A percentile compares a stretch with the other conserved stretches of the same genome.
phyloP scores from a whole-genome alignment of 2,113 vertebrate genomes.

The Anarrhichthys ocellatus region DNA sequence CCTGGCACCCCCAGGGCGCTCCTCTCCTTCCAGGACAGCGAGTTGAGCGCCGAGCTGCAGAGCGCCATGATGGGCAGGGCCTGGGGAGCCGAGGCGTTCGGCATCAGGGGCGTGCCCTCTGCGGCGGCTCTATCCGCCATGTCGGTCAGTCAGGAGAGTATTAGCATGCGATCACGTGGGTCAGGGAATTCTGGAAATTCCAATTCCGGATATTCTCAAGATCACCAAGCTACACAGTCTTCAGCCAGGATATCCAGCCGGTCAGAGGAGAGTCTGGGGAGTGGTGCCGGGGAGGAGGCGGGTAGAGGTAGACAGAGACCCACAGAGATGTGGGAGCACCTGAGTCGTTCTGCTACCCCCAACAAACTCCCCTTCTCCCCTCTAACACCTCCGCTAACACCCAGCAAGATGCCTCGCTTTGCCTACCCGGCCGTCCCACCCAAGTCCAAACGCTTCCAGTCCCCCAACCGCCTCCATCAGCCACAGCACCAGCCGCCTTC shows the following conservation, averaged over 20 bases:
- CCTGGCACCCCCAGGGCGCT: constrained; percentile 85
- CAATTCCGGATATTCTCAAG: constrained; percentile 75
- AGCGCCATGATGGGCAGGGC: constrained; percentile 85
- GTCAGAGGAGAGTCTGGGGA: constrained; percentile 83
- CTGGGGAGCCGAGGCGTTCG: constrained; percentile 60
- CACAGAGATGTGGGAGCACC: constrained; percentile 54
- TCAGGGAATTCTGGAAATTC: constrained; percentile 86
- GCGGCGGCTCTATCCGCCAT: constrained; percentile 78
- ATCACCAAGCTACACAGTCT: constrained; percentile 67
- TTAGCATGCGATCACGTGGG: constrained; percentile 88
- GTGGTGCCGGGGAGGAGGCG: constrained; percentile 61
- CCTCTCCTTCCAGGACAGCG: constrained; percentile 92
- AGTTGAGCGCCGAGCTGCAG: constrained; percentile 92
- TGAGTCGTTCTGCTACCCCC: constrained; percentile 28
- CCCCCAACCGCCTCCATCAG: constrained; percentile 45
- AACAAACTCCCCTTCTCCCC: constrained; percentile 48
- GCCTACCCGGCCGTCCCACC: constrained; percentile 71
- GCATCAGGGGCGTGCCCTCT: constrained; percentile 78
- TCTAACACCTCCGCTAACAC: constrained; percentile 73
- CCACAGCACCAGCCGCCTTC: constrained; percentile 47
- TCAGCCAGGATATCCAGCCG: constrained; percentile 69
- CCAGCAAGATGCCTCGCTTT: constrained; percentile 74
- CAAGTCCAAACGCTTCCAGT: constrained; percentile 63
- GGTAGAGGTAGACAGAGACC: constrained; percentile 35
- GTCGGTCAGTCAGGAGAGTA: constrained; percentile 93